Conservation (phyloP, 1,140 invertebrate genomes). For the Caenorhabditis tropicalis region DNA sequence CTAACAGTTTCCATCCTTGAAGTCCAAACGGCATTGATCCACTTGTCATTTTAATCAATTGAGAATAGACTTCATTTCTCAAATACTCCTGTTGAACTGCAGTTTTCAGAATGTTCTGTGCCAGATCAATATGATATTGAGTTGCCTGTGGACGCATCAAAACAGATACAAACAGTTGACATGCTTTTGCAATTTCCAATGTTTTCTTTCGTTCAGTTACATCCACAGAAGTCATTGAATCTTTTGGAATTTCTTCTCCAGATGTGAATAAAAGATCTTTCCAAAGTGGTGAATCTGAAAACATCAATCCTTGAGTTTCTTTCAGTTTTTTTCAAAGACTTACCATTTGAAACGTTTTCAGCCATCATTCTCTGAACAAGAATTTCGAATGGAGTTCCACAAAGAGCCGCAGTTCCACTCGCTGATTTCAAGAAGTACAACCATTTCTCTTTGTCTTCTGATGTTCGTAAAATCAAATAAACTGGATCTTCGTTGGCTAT, state of each 20-base stretch:
- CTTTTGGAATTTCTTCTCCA: conserved; percentile 60
- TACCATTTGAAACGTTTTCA: conserved; percentile 48
- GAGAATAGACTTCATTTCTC: conserved; percentile 65
- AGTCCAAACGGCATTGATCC: conserved; percentile 60
- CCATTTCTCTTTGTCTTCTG: conserved; percentile 68
- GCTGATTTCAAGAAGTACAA: conserved; percentile 65
- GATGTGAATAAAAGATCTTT: conserved; percentile 60
- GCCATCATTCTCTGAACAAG: conserved; percentile 59
- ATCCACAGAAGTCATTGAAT: conserved; percentile 61
- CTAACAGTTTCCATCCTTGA: conserved; percentile 65
- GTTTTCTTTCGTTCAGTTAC: conserved; percentile 61
- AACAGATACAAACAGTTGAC: conserved; percentile 63
- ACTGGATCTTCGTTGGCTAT: conserved; percentile 61
- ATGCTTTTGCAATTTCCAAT: conserved; percentile 60
- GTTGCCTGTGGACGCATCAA: conserved; percentile 62
- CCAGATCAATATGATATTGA: conserved; percentile 66
- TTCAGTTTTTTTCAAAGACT: background rate
- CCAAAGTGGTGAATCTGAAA: conserved; percentile 57
- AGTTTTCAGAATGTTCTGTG: conserved; percentile 64
- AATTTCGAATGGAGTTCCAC: conserved; percentile 61
- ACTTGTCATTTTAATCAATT: conserved; percentile 61
- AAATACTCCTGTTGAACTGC: conserved; percentile 55
- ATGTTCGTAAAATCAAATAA: conserved; percentile 61
- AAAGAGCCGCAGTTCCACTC: conserved; percentile 56
- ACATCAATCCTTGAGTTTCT: background rate